These are phyloP conservation scores for Otus scops DNA, from an alignment of 2,797 vertebrate genomes.

Conservation along the genomic window DNA sequence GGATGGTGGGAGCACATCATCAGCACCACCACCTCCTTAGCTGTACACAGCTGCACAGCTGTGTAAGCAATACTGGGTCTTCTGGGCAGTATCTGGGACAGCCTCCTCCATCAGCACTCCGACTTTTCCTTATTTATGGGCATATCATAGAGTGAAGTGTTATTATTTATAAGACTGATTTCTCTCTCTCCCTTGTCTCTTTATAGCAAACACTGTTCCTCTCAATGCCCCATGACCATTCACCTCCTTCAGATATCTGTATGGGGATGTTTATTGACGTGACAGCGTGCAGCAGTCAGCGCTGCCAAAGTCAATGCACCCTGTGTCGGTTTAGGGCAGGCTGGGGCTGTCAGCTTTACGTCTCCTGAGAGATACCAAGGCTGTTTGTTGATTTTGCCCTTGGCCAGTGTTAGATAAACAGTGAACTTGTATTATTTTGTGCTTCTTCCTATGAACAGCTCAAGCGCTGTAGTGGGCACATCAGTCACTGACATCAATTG, in stretches of 20 bases:
- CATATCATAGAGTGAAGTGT: neutral
- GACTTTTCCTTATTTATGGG: neutral
- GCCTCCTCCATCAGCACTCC: neutral
- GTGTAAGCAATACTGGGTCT: neutral
- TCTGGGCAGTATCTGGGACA: neutral
- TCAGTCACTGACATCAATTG: neutral
- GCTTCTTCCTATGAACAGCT: constrained; percentile 27
- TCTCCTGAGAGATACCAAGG: neutral
- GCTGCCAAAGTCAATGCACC: constrained; percentile 26
- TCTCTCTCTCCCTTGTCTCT: neutral
- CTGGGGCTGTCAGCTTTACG: neutral
- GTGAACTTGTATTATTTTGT: constrained; percentile 16
- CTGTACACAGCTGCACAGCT: neutral
- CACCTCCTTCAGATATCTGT: neutral
- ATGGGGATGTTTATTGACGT: constrained; percentile 23
- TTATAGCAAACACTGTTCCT: neutral
- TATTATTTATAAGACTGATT: neutral
- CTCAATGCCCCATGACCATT: neutral
- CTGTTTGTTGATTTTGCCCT: constrained; percentile 52
- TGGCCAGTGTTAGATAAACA: constrained; percentile 21
- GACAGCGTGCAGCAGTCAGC: neutral
- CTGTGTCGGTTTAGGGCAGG: neutral
- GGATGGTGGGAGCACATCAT: neutral
- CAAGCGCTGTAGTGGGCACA: neutral
- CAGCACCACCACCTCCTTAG: neutral